Base-by-base conservation (phyloP, 2,797 vertebrate species). In the Pangasius djambal region DNA sequence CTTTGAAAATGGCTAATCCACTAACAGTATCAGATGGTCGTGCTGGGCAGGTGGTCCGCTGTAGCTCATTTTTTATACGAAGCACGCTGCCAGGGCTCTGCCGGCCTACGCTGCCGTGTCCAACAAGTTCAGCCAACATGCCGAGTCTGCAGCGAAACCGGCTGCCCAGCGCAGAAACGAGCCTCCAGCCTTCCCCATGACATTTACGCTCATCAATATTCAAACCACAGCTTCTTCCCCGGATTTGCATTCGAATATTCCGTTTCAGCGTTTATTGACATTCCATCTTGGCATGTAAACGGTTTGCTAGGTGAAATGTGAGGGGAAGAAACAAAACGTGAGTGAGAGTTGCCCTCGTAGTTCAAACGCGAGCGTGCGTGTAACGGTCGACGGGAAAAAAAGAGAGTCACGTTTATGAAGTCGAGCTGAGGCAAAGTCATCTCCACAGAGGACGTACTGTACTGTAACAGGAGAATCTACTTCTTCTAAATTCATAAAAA, bases 121-220 rank as follows among this genome's bases (percentile, higher is more conserved):
- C 67, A 79, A 69, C 74, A 79, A 65, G 31, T 85, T 85, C 28
- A 85, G 88, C 83, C 88, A 88, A 31, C 37, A 50, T 34, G 65
- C 20, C 40, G n/a, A 77, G 83, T 37, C 40, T 88, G 72, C 72
- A 77, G 44, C 57, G n/a, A 85, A 59, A 59, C 48, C 20, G 31
- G 70, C 87, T 69, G 72, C 74, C 88, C 65, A 2, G 84, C 67
- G 22, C 44, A 15, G 59, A 44, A 83, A 40, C 34, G 22, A 83
- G 50, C 84, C 28, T 44, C 75, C 57, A 69, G 83, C 65, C 25
- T 81, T 86, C 72, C 31, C 40, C 31, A 50, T 75, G 77, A 89
- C 88, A 86, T 86, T 89, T 86, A 86, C n/a, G 2, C 88, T 89
- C 69, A 61, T 86, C 88, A 67, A 55, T 77, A 86, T 86, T 67